A percentile compares a stretch with the other conserved stretches of the same genome.
Evolutionary conservation across 2,113 vertebrate genomes (phyloP).

Genomic region (Edolisoma coerulescens): DNA sequence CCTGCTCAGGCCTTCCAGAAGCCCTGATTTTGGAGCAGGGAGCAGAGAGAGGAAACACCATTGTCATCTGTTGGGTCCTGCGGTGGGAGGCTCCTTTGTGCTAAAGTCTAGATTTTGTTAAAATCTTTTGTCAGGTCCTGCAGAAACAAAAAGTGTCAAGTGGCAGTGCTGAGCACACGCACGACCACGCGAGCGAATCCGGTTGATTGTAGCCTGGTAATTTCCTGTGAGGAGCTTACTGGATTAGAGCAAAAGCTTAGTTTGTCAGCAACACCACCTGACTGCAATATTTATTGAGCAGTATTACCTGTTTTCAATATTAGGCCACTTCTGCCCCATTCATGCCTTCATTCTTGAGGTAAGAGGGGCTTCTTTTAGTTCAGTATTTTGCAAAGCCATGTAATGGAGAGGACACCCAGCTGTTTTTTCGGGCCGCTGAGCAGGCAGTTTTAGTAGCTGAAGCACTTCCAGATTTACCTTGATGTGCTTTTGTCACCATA

Average conservation of each 20-base stretch:
- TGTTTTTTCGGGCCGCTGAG: neutral
- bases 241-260: conserved; percentile 61
- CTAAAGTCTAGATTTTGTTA: neutral
- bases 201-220: conserved; percentile 30
- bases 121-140: neutral
- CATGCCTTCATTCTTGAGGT: neutral
- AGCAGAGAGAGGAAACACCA: fast-evolving
- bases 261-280: conserved; percentile 57
- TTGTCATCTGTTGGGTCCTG: neutral
- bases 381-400: fast-evolving
- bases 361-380: neutral
- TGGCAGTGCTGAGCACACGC: neutral
- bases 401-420: neutral
- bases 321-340: neutral
- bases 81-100: neutral
- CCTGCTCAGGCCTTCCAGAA: neutral
- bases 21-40: neutral
- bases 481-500: conserved; percentile 48
- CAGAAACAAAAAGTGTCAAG: neutral
- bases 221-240: conserved; percentile 66
- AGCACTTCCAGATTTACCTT: conserved; percentile 62
- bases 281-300: conserved; percentile 13
- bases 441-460: conserved; percentile 15
- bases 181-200: neutral
- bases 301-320: conserved; percentile 50